Percentiles rank a stretch among this genome's conserved stretches.
phyloP scores from a whole-genome alignment of 92 coral and sea anemone species.

The Paragorgia papillata region DNA sequence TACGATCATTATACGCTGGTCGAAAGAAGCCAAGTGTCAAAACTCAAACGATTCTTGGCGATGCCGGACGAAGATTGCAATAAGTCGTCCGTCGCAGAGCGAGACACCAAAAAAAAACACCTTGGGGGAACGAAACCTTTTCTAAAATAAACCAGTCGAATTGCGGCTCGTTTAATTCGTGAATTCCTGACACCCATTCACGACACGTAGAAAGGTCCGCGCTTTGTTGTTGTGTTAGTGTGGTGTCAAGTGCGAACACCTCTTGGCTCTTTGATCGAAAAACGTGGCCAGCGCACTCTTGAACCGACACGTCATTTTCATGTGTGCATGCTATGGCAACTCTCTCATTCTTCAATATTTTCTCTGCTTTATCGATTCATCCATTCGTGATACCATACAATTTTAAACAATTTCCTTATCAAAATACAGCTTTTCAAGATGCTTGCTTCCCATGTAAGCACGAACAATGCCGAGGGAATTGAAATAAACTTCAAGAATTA shows the following conservation, averaged over 20 bases:
- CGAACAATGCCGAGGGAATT: conserved; percentile 1
- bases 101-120: too few relatives aligned
- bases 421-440: conserved; percentile 29
- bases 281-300: conserved; percentile 9
- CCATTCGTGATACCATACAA: conserved; percentile 4
- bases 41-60: too few relatives aligned
- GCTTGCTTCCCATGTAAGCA: background rate
- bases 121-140: too few relatives aligned
- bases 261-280: conserved; percentile 28
- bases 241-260: conserved; percentile 18
- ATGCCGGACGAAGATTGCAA: too few relatives aligned
- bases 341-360: background rate
- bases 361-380: background rate
- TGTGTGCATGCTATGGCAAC: background rate
- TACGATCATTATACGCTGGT: conserved; percentile 5
- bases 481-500: background rate
- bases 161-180: background rate
- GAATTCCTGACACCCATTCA: conserved; percentile 11
- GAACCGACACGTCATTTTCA: background rate
- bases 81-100: too few relatives aligned
- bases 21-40: background rate
- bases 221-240: conserved; percentile 8
- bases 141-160: too few relatives aligned
- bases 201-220: background rate
- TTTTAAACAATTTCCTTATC: conserved; percentile 7